Conservation (phyloP, 2,888 invertebrate species). For the Cyaniris semiargus region DNA sequence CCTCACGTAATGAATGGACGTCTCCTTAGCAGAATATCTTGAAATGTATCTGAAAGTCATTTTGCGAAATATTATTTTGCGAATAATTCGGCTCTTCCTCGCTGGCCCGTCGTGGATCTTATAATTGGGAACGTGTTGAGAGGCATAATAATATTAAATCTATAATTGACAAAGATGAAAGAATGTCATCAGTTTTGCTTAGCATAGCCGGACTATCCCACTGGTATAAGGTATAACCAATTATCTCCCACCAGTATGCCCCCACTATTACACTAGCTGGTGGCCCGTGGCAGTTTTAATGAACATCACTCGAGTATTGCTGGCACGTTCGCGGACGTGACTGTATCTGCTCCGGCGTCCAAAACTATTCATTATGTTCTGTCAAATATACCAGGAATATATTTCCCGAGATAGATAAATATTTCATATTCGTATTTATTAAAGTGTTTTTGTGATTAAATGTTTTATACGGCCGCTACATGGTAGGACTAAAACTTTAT, state of each 20-base stretch:
- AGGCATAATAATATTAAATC: no score
- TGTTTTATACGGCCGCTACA: neutral
- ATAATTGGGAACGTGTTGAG: no score
- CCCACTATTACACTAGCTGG: neutral
- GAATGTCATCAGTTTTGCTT: no score
- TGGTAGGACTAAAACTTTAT: no score
- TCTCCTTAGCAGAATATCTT: no score
- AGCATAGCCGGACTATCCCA: neutral
- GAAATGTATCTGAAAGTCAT: no score
- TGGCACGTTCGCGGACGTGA: neutral
- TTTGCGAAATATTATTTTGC: no score
- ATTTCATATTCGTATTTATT: neutral
- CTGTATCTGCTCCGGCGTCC: neutral
- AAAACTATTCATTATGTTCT: neutral
- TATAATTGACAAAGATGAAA: no score
- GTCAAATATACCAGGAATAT: neutral
- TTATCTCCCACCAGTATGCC: neutral
- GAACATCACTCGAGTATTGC: neutral
- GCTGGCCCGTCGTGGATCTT: no score
- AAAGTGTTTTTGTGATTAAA: neutral
- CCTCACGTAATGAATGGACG: no score
- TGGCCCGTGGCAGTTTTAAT: neutral
- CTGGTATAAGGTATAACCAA: neutral
- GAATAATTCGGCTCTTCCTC: no score
- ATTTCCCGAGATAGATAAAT: neutral